Evolutionary conservation across 2,113 vertebrate species (phyloP).

Genomic region (Hyla sarda): DNA sequence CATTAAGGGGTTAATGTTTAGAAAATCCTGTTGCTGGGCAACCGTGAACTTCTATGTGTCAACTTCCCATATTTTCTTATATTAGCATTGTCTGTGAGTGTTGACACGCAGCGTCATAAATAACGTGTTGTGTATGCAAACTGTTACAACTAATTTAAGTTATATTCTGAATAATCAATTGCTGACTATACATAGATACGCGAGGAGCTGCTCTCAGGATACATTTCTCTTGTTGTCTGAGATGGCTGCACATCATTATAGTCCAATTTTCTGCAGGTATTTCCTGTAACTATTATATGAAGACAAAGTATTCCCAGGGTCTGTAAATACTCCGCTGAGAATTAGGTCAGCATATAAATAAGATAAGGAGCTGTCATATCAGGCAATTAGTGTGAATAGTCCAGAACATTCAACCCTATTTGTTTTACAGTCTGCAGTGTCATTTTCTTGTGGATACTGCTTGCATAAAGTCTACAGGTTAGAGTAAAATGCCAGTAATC

Average conservation of each 20-base stretch:
- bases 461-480: neutral
- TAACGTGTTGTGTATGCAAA: slow-evolving; percentile 26
- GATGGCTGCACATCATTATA: slow-evolving; percentile 3
- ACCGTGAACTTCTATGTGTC: slow-evolving; percentile 50
- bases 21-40: slow-evolving; percentile 55
- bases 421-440: neutral
- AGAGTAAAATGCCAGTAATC: neutral
- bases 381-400: neutral
- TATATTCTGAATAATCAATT: slow-evolving; percentile 12
- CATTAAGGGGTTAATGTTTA: no score
- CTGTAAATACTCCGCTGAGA: neutral
- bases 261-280: slow-evolving; percentile 1
- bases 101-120: slow-evolving; percentile 2
- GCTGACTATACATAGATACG: neutral
- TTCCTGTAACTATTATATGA: neutral
- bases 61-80: neutral
- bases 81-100: neutral
- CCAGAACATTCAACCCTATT: neutral
- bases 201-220: neutral
- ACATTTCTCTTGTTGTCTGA: neutral
- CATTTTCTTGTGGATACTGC: neutral
- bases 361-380: slow-evolving; percentile 21
- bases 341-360: slow-evolving; percentile 12
- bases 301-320: neutral
- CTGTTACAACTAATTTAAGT: slow-evolving; percentile 20